These are phyloP conservation scores for Microcebus jonahi DNA, from an alignment of 2,113 vertebrate species.

Conservation along the genomic window DNA sequence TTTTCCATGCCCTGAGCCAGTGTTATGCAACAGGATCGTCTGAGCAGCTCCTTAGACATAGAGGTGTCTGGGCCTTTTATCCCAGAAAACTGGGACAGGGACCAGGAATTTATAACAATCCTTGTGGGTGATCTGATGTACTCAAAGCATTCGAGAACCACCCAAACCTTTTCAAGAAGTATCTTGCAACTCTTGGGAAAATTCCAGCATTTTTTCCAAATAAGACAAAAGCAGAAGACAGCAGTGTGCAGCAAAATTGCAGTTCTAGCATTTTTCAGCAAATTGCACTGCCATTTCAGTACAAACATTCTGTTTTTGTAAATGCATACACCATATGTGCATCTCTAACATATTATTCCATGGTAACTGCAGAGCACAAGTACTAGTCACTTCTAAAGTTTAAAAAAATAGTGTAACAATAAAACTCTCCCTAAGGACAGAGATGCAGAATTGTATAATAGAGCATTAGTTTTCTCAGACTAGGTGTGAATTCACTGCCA, in stretches of 20 bases:
- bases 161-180: slow-evolving; percentile 8
- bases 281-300: slow-evolving; percentile 18
- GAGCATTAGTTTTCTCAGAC: background rate
- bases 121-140: background rate
- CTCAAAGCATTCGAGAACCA: background rate
- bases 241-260: background rate
- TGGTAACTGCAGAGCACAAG: background rate
- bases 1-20: background rate
- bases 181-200: background rate
- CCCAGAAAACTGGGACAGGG: background rate
- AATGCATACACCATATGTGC: background rate
- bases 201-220: background rate
- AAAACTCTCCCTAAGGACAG: background rate
- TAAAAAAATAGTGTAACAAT: background rate
- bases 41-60: background rate
- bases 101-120: background rate
- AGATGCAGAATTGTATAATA: background rate
- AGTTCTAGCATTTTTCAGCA: slow-evolving; percentile 7
- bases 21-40: background rate
- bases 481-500: background rate
- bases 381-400: background rate
- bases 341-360: background rate
- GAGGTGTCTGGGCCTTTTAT: background rate
- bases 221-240: slow-evolving; percentile 26
- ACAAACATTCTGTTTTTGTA: background rate